These are phyloP conservation scores for Bothrops jararaca DNA, from an alignment of 2,113 vertebrate species.

Conservation along the genomic window DNA sequence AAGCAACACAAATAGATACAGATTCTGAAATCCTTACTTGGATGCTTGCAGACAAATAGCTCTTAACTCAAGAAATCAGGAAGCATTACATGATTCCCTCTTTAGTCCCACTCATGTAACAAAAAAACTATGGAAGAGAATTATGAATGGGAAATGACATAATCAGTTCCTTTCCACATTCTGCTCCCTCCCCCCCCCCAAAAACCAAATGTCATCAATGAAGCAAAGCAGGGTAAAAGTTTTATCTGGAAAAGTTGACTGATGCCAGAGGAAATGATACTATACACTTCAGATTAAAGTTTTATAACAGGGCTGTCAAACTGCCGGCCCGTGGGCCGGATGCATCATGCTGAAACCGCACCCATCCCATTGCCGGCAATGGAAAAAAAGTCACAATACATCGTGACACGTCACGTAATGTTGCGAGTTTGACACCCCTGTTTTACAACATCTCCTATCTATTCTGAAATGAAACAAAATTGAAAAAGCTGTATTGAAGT, in stretches of 20 bases:
- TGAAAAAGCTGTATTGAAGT: background rate
- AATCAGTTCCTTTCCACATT: background rate
- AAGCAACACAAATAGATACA: background rate
- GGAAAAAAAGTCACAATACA: no score
- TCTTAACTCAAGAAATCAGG: background rate
- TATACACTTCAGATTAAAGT: background rate
- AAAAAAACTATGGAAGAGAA: background rate
- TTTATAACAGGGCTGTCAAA: background rate
- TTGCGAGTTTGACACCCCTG: no score
- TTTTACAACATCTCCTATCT: background rate
- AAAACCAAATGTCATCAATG: background rate
- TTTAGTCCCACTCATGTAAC: background rate
- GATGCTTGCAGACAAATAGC: background rate
- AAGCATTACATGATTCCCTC: background rate
- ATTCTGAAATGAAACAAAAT: background rate
- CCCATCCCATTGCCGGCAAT: no score
- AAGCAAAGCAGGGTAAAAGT: background rate
- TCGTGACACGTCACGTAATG: no score
- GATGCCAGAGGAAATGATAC: rapidly evolving
- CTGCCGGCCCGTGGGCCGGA: no score
- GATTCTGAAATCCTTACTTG: background rate
- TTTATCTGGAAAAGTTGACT: background rate
- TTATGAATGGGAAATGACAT: background rate
- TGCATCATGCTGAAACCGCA: no score
- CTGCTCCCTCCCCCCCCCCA: background rate